These are phyloP conservation scores for Aphodius granarius DNA, from an alignment of 2,888 invertebrate species.

Conservation along the genomic window DNA sequence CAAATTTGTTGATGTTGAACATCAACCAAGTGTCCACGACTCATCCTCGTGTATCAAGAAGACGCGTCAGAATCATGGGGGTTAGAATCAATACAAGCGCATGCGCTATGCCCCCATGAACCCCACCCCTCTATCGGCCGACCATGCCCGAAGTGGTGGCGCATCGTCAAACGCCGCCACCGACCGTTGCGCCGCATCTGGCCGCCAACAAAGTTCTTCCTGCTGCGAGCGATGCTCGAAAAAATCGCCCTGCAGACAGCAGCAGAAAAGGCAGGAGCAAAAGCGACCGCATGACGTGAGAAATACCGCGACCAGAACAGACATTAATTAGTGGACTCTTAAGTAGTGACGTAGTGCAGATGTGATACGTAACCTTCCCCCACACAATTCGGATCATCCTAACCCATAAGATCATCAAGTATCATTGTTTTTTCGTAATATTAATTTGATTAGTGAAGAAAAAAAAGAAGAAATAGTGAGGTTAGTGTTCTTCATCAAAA, in stretches of 20 bases:
- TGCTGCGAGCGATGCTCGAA: conserved; percentile 2
- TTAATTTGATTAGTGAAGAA: conserved; percentile 1
- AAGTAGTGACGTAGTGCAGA: background rate
- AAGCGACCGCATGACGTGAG: background rate
- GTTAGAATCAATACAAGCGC: conserved; percentile 46
- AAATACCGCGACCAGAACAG: background rate
- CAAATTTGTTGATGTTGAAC: background rate
- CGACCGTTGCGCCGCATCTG: conserved; percentile 46
- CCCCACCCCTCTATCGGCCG: conserved; percentile 38
- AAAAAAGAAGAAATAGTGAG: conserved; percentile 1
- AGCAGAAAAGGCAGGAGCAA: background rate
- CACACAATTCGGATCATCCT: background rate
- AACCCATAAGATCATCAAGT: background rate
- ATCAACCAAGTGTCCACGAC: background rate
- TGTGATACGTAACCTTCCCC: background rate
- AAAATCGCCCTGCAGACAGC: background rate
- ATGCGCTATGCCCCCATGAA: conserved; percentile 35
- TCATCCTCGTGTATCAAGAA: background rate
- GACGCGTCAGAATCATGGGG: background rate
- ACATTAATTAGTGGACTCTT: background rate
- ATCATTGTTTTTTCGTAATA: background rate
- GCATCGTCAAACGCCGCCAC: conserved; percentile 39
- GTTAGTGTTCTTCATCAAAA: background rate
- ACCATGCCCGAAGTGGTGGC: conserved; percentile 26
- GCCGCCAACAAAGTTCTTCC: conserved; percentile 40